Evolutionary conservation across 2,113 vertebrate genomes (phyloP).

Genomic region (Otolemur garnettii): DNA sequence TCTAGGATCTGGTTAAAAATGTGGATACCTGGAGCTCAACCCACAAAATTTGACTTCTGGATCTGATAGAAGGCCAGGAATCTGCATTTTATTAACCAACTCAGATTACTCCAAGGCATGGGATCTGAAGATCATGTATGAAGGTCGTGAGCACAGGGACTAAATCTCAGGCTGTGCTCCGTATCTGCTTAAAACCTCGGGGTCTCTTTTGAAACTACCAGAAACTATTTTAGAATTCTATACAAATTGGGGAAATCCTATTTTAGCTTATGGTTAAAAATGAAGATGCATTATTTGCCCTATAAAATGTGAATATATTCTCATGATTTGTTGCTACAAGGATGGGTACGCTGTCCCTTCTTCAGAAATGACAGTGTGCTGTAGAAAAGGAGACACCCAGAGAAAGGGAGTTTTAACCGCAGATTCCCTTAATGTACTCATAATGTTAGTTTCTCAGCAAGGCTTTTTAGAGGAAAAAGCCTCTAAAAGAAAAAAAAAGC

Average conservation of each 20-base stretch:
- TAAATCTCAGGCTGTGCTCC: background rate
- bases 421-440: background rate
- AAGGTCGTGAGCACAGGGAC: background rate
- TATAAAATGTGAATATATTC: background rate
- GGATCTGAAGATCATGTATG: background rate
- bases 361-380: background rate
- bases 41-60: background rate
- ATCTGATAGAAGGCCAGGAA: background rate
- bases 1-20: slow-evolving; percentile 21
- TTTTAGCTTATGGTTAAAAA: slow-evolving; percentile 54
- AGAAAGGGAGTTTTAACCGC: slow-evolving; percentile 4
- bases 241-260: background rate
- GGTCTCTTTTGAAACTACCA: background rate
- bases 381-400: background rate
- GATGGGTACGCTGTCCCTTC: background rate
- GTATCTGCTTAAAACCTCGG: background rate
- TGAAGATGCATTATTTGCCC: background rate
- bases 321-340: slow-evolving; percentile 14
- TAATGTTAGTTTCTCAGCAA: background rate
- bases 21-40: background rate
- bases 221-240: slow-evolving; percentile 22
- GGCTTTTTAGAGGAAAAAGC: background rate
- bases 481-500: background rate
- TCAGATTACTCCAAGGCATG: background rate
- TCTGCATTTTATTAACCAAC: slow-evolving; percentile 21